A percentile compares a stretch with the other conserved stretches of the same genome.
Conservation (phyloP, 2,113 vertebrate species). For the Bos indicus region DNA sequence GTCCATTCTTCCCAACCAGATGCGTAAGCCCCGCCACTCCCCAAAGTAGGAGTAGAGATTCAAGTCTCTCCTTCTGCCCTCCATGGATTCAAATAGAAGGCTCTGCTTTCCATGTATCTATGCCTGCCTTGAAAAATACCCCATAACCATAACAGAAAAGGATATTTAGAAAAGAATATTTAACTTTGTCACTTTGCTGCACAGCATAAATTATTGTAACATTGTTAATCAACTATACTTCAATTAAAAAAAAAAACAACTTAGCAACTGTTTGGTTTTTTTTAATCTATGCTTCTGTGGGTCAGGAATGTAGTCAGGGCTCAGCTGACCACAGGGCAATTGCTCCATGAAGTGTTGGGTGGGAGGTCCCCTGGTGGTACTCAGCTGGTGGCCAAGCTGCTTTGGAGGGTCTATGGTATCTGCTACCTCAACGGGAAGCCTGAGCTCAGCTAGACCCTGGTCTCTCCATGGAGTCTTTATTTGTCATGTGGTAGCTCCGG, state of each 20-base stretch:
- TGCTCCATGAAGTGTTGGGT: neutral
- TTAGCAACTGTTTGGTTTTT: neutral
- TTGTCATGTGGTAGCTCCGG: neutral
- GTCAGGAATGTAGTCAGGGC: neutral
- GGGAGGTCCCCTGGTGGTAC: neutral
- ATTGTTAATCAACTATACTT: neutral
- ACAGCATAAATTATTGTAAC: neutral
- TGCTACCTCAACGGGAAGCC: neutral
- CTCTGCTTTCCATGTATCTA: neutral
- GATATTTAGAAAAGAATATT: neutral
- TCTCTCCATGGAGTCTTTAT: neutral
- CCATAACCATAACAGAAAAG: neutral
- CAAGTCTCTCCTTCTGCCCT: neutral
- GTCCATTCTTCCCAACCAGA: neutral
- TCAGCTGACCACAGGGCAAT: neutral
- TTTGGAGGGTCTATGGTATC: neutral
- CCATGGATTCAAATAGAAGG: neutral
- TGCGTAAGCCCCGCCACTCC: too few relatives aligned
- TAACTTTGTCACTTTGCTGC: neutral
- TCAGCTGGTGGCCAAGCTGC: neutral
- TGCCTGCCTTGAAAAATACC: neutral
- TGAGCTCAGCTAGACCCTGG: neutral
- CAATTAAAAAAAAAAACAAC: neutral
- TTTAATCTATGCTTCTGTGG: neutral
- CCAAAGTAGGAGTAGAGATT: neutral